phyloP scores from a whole-genome alignment of 1,140 invertebrate genomes.

The Listronotus oregonensis region DNA sequence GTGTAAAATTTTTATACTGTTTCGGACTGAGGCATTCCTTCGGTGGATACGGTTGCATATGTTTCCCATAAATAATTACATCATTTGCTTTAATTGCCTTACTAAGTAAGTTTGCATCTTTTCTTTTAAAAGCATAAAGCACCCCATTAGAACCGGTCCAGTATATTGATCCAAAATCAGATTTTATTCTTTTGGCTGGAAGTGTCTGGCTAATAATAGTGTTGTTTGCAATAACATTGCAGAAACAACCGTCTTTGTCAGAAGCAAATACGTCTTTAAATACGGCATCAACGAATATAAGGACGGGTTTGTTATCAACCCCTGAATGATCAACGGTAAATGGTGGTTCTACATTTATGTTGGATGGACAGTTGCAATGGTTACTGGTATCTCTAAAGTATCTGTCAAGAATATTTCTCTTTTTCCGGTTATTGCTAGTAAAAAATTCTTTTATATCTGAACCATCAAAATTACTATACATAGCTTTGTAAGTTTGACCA shows the following conservation, averaged over 20 bases:
- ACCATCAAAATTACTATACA: conserved; percentile 66
- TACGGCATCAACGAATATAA: conserved; percentile 70
- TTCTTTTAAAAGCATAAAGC: conserved; percentile 70
- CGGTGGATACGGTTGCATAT: conserved; percentile 77
- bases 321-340: conserved; percentile 71
- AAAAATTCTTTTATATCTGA: conserved; percentile 66
- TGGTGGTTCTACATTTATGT: conserved; percentile 63
- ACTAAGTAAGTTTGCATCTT: conserved; percentile 38
- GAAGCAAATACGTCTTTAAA: conserved; percentile 66
- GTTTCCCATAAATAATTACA: conserved; percentile 72
- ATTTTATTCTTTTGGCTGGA: conserved; percentile 65
- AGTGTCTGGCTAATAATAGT: conserved; percentile 52
- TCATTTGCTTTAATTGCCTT: conserved; percentile 50
- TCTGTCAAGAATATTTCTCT: conserved; percentile 13
- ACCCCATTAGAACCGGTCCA: conserved; percentile 68
- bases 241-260: conserved; percentile 72
- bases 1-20: conserved; percentile 58
- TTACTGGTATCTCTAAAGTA: conserved; percentile 33
- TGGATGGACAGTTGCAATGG: conserved; percentile 64
- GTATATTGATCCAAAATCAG: conserved; percentile 70
- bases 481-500: conserved; percentile 62
- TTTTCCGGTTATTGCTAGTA: conserved; percentile 51
- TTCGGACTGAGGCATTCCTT: conserved; percentile 71
- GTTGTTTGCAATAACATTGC: conserved; percentile 62
- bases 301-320: conserved; percentile 58